Percentiles rank a stretch among this genome's conserved stretches.
Conservation (phyloP, 2,797 vertebrate species). For the Sandelia bainsii region DNA sequence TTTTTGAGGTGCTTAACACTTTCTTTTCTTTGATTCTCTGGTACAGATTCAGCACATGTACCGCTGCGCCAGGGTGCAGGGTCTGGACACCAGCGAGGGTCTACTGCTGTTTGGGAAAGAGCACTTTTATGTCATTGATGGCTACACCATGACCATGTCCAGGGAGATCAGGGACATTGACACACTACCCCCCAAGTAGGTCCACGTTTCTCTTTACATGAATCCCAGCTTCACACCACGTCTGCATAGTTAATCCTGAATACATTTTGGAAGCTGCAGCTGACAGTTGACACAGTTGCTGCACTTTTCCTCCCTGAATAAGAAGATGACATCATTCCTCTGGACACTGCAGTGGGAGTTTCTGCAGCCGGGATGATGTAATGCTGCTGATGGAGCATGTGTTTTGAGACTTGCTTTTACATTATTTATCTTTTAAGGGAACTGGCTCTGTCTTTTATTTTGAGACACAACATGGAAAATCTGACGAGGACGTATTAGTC, state of each 20-base stretch:
- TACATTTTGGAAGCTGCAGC: neutral
- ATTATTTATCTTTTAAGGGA: slow-evolving; percentile 28
- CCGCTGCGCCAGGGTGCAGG: slow-evolving; percentile 96
- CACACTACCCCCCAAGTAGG: slow-evolving; percentile 94
- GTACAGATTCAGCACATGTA: slow-evolving; percentile 98
- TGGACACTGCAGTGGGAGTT: slow-evolving; percentile 52
- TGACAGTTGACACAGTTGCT: neutral
- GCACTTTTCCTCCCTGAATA: slow-evolving; percentile 3
- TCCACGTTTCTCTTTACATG: neutral
- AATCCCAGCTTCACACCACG: neutral
- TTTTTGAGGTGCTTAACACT: neutral
- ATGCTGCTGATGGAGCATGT: slow-evolving; percentile 57
- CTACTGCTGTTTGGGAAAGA: slow-evolving; percentile 98
- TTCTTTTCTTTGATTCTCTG: neutral
- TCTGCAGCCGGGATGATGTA: slow-evolving; percentile 60
- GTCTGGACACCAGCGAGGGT: slow-evolving; percentile 97
- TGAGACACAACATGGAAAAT: slow-evolving; percentile 10
- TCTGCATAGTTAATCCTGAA: neutral
- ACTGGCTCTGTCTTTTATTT: slow-evolving; percentile 11
- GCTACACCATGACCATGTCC: slow-evolving; percentile 97
- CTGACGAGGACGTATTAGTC: no score
- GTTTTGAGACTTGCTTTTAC: slow-evolving; percentile 26
- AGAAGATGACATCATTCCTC: slow-evolving; percentile 60
- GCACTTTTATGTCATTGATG: slow-evolving; percentile 98
- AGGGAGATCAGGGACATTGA: slow-evolving; percentile 98